Evolutionary conservation across 2,888 invertebrate species (phyloP).

Genomic region (Chloroclysta siterata): DNA sequence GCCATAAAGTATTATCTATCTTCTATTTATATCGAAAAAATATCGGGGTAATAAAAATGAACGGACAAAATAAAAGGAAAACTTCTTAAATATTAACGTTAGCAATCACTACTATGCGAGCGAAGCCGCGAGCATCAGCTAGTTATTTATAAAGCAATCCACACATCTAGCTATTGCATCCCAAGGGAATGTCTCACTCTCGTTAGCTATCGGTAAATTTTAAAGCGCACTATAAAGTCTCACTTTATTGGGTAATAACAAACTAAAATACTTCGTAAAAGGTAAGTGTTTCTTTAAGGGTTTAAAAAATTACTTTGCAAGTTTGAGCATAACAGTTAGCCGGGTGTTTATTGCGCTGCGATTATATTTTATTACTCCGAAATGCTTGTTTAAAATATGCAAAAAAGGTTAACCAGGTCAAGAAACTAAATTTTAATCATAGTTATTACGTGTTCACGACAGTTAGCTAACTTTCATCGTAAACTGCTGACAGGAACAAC

Average conservation of each 20-base stretch:
- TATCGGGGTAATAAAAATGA: too few relatives aligned
- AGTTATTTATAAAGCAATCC: conserved; percentile 19
- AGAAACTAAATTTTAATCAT: conserved; percentile 28
- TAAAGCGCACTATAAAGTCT: conserved; percentile 12
- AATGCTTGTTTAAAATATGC: conserved; percentile 31
- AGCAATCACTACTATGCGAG: too few relatives aligned
- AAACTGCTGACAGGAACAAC: conserved; percentile 21
- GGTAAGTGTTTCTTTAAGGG: conserved; percentile 4
- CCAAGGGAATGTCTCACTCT: conserved; percentile 6
- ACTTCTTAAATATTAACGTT: too few relatives aligned
- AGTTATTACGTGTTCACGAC: conserved; percentile 28
- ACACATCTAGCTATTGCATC: not conserved
- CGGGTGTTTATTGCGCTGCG: conserved; percentile 19
- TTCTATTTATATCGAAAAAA: too few relatives aligned
- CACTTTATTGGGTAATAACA: conserved; percentile 7
- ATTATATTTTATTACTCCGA: conserved; percentile 18
- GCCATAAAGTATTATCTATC: too few relatives aligned
- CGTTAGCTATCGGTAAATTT: conserved; percentile 19
- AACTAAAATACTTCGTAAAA: conserved; percentile 8
- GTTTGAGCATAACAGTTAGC: conserved; percentile 21
- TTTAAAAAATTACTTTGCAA: conserved; percentile 11
- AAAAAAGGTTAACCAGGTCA: conserved; percentile 25
- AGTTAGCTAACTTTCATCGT: conserved; percentile 24
- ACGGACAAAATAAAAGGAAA: too few relatives aligned
- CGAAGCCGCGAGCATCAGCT: too few relatives aligned